Conservation (phyloP, 92 coral and sea anemone genomes). For the Desmophyllum pertusum region DNA sequence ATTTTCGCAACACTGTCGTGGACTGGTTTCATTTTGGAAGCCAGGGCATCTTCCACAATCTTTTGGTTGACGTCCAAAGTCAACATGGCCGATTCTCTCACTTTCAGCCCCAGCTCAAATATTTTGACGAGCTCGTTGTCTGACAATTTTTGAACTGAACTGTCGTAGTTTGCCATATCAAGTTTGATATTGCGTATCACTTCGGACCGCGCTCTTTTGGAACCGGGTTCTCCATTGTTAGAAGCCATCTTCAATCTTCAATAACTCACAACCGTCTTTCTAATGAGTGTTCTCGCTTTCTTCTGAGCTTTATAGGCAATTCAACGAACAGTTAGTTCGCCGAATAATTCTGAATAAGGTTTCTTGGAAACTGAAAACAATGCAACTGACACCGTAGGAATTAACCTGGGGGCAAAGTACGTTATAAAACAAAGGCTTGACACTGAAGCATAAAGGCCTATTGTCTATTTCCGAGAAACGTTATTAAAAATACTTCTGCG, state of each 20-base stretch:
- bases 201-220: constrained; percentile 21
- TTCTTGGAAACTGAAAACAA: constrained; percentile 16
- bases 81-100: constrained; percentile 38
- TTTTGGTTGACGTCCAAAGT: constrained; percentile 33
- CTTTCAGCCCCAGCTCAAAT: constrained; percentile 50
- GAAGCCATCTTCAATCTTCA: constrained; percentile 6
- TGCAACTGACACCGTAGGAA: background rate
- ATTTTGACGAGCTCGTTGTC: constrained; percentile 1
- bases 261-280: background rate
- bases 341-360: background rate
- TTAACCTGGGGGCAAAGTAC: too few species aligned
- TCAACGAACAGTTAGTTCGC: constrained; percentile 1
- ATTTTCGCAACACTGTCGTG: constrained; percentile 21
- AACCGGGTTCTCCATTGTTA: constrained; percentile 4
- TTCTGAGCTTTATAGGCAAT: background rate
- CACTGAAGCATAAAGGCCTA: too few species aligned
- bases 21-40: constrained; percentile 47
- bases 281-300: too few species aligned
- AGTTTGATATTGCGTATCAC: constrained; percentile 16
- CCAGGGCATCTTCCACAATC: constrained; percentile 49
- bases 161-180: constrained; percentile 15
- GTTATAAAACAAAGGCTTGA: too few species aligned
- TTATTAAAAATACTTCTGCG: background rate
- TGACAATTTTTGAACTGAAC: background rate
- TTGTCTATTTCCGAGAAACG: background rate